These are phyloP conservation scores for Acanthosepion lycidas DNA, from an alignment of 2,888 invertebrate species.

Conservation along the genomic window DNA sequence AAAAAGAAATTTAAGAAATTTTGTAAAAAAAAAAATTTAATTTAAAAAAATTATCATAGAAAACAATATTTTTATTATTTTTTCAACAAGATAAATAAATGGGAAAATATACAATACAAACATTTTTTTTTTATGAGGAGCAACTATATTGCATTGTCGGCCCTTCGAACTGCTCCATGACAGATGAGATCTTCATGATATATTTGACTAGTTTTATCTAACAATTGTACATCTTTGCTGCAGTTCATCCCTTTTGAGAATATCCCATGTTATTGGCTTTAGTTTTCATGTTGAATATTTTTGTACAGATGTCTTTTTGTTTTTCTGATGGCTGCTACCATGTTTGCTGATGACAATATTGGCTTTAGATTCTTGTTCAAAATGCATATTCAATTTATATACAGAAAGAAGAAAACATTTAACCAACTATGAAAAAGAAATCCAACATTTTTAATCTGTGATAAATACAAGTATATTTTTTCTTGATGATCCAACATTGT, in stretches of 20 bases:
- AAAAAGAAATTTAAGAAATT: neutral
- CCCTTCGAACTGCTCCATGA: neutral
- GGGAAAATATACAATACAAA: neutral
- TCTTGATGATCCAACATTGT: neutral
- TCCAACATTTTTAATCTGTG: constrained; percentile 33
- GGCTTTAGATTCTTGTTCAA: constrained; percentile 33
- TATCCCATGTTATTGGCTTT: neutral
- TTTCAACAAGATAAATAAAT: neutral
- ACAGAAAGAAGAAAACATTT: neutral
- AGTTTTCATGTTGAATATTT: constrained; percentile 33
- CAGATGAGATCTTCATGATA: constrained; percentile 33
- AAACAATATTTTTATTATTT: neutral
- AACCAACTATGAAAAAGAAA: constrained; percentile 8
- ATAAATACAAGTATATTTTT: constrained; percentile 23
- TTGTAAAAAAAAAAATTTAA: neutral
- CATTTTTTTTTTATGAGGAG: neutral
- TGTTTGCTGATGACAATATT: constrained; percentile 33
- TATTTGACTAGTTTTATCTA: neutral
- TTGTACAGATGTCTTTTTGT: constrained; percentile 16
- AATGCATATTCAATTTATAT: neutral
- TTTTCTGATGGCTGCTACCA: constrained; percentile 21
- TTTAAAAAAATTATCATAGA: neutral
- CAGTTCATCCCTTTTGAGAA: neutral
- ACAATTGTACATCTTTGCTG: neutral
- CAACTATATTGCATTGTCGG: neutral